Conservation (phyloP, 37 sponge, comb jelly and placozoan species). For the Sycon ciliatum region DNA sequence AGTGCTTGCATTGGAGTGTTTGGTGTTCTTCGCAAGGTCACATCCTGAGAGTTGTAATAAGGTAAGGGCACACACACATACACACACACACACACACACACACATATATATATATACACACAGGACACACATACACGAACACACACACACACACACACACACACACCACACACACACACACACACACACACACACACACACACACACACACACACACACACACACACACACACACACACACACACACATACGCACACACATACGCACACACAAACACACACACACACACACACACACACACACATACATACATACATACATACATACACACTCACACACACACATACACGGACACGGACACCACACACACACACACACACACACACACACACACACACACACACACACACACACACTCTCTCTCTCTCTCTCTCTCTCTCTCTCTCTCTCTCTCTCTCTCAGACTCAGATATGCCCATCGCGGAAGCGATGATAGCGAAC, state of each 20-base stretch:
- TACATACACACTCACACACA: background rate
- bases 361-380: constrained; percentile 5
- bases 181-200: too few relatives aligned
- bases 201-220: too few relatives aligned
- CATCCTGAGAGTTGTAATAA: background rate
- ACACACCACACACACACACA: constrained; percentile 5
- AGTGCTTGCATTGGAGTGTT: constrained; percentile 71
- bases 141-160: too few relatives aligned
- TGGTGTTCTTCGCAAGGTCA: constrained; percentile 45
- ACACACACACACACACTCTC: background rate
- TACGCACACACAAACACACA: too few relatives aligned
- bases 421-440: background rate
- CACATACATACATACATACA: constrained; percentile 17
- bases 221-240: too few relatives aligned
- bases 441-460: background rate
- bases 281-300: constrained; percentile 1
- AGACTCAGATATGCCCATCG: background rate
- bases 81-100: constrained; percentile 13
- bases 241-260: background rate
- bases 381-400: constrained; percentile 5
- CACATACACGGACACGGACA: background rate
- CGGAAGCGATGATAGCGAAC: too few relatives aligned
- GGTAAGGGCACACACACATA: background rate
- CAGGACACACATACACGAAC: constrained; percentile 2
- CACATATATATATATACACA: background rate